Evolutionary conservation across 2,888 invertebrate genomes (phyloP).

Genomic region (Pycnomerus fuliginosus): DNA sequence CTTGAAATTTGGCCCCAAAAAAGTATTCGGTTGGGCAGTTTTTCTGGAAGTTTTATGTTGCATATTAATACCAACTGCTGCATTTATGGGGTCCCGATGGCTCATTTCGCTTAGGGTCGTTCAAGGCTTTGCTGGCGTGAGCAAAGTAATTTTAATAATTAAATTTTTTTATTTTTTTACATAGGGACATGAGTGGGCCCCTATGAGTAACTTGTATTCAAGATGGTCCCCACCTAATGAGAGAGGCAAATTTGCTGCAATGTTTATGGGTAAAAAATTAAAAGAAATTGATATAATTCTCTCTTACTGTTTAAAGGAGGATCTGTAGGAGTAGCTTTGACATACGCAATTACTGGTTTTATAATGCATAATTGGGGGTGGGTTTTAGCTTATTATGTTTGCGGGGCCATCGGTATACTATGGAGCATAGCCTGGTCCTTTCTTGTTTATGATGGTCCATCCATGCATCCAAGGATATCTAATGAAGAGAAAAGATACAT

Average conservation of each 20-base stretch:
- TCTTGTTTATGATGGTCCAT: constrained; percentile 65
- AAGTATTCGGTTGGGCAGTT: constrained; percentile 68
- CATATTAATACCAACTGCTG: constrained; percentile 65
- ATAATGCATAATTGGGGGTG: constrained; percentile 66
- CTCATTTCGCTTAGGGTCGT: constrained; percentile 63
- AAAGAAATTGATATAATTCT: too few species aligned
- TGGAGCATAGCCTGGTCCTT: constrained; percentile 69
- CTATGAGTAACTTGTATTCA: constrained; percentile 77
- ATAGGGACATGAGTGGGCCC: constrained; percentile 74
- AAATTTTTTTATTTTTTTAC: constrained; percentile 1
- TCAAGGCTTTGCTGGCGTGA: constrained; percentile 70
- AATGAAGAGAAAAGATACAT: constrained; percentile 61
- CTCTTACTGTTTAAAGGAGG: too few species aligned
- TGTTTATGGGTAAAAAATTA: constrained; percentile 50
- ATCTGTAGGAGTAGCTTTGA: constrained; percentile 65
- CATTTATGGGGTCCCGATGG: constrained; percentile 58
- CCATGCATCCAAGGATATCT: constrained; percentile 65
- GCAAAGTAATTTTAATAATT: constrained; percentile 33
- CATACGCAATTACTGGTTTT: constrained; percentile 69
- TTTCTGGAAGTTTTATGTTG: constrained; percentile 64
- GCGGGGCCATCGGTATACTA: constrained; percentile 59
- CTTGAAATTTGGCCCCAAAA: constrained; percentile 68
- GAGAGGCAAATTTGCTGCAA: constrained; percentile 58
- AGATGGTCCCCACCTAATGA: constrained; percentile 84
- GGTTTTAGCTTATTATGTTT: constrained; percentile 71